Evolutionary conservation across 2,888 invertebrate species (phyloP).

Genomic region (Sialis fuliginosa): DNA sequence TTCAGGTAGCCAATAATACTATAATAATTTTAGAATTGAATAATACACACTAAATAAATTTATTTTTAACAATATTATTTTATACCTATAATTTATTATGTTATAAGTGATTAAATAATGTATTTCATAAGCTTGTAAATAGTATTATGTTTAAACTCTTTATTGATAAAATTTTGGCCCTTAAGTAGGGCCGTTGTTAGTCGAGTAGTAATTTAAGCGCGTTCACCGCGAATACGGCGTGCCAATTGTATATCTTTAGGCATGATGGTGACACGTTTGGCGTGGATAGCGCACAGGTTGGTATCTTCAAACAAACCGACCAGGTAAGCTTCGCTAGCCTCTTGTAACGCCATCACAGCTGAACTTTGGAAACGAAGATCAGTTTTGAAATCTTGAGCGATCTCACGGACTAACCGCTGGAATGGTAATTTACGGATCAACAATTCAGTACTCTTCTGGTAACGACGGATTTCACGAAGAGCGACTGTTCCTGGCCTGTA

Average conservation of each 20-base stretch:
- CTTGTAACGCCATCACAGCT: no score
- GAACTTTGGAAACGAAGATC: no score
- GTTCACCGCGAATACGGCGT: constrained; percentile 88
- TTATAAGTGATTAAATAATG: no score
- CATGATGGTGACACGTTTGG: constrained; percentile 95
- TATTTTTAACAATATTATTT: no score
- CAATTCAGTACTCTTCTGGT: constrained; percentile 91
- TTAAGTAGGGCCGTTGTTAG: background rate
- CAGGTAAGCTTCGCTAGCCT: constrained; percentile 71
- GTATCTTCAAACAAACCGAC: constrained; percentile 96
- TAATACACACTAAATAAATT: no score
- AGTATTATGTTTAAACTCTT: background rate
- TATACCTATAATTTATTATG: no score
- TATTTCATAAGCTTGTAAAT: no score
- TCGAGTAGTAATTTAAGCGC: constrained; percentile 47
- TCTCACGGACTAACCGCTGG: constrained; percentile 22
- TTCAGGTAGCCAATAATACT: no score
- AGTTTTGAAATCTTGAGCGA: no score
- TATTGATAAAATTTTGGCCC: background rate
- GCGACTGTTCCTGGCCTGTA: constrained; percentile 26
- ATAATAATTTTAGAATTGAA: no score
- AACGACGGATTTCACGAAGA: constrained; percentile 90
- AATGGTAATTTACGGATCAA: constrained; percentile 89
- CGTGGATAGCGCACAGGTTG: constrained; percentile 93
- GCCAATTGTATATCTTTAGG: constrained; percentile 95